phyloP scores from a whole-genome alignment of 2,888 invertebrate genomes.

The Siphlonurus alternatus region DNA sequence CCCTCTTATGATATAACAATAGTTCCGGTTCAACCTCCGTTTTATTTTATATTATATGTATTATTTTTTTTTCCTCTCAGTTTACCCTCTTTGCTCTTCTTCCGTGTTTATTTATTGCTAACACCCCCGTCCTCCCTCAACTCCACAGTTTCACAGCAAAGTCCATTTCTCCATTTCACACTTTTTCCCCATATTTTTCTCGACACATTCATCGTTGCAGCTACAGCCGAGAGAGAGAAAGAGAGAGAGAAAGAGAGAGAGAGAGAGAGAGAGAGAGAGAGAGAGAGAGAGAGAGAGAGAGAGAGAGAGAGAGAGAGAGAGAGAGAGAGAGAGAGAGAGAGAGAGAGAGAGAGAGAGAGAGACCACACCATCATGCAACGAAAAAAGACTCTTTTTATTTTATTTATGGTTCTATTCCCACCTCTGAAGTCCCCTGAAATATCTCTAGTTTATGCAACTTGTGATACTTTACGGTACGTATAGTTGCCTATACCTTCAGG shows the following conservation, averaged over 20 bases:
- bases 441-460: neutral
- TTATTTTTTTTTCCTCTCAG: neutral
- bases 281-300: no score
- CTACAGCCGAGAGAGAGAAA: no score
- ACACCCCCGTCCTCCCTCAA: no score
- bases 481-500: neutral
- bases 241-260: no score
- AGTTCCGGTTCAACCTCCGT: neutral
- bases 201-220: no score
- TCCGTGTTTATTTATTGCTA: neutral
- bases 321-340: no score
- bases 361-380: no score
- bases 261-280: no score
- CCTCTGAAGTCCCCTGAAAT: neutral
- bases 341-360: no score
- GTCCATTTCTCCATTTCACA: neutral
- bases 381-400: neutral
- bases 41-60: no score
- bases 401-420: neutral
- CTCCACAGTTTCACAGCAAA: neutral
- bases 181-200: neutral
- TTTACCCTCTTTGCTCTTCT: neutral
- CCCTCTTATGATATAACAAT: neutral
- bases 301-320: no score
- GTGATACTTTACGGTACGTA: neutral